phyloP scores from a whole-genome alignment of 2,797 vertebrate species.

The Philypnodon macrostomus region DNA sequence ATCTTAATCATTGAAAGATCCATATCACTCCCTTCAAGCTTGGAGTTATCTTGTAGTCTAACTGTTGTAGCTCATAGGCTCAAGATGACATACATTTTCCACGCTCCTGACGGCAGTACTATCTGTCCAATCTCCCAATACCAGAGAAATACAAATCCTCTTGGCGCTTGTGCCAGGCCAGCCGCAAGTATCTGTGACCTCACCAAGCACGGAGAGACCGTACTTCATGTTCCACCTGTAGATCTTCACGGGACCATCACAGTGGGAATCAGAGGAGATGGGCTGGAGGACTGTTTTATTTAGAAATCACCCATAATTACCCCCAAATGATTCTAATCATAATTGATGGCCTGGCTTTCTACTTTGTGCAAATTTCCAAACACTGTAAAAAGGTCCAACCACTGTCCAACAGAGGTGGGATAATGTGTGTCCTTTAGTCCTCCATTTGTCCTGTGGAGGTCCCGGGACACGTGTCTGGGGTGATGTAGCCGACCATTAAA shows the following conservation, averaged over 20 bases:
- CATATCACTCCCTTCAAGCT: neutral
- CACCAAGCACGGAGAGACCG: slow-evolving; percentile 15
- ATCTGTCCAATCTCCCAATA: slow-evolving; percentile 16
- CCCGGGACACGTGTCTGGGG: slow-evolving; percentile 15
- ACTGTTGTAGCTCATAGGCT: slow-evolving; percentile 7
- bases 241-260: slow-evolving; percentile 60
- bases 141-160: slow-evolving; percentile 1
- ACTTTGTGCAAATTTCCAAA: slow-evolving; percentile 69
- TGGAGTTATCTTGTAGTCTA: slow-evolving; percentile 11
- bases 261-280: slow-evolving; percentile 49
- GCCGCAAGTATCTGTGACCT: slow-evolving; percentile 31
- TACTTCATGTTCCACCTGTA: slow-evolving; percentile 54
- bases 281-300: slow-evolving; percentile 69
- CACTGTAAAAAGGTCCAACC: slow-evolving; percentile 53
- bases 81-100: slow-evolving; percentile 19
- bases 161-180: slow-evolving; percentile 3
- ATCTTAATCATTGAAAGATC: too few species aligned
- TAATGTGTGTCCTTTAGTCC: slow-evolving; percentile 46
- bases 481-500: slow-evolving; percentile 39
- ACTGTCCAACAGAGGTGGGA: slow-evolving; percentile 62
- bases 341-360: slow-evolving; percentile 76
- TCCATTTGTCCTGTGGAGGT: slow-evolving; percentile 21
- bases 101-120: neutral
- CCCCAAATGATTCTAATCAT: slow-evolving; percentile 74
- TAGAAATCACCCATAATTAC: slow-evolving; percentile 74